These are phyloP conservation scores for Heloderma charlesbogerti DNA, from an alignment of 2,113 vertebrate genomes.

Conservation along the genomic window DNA sequence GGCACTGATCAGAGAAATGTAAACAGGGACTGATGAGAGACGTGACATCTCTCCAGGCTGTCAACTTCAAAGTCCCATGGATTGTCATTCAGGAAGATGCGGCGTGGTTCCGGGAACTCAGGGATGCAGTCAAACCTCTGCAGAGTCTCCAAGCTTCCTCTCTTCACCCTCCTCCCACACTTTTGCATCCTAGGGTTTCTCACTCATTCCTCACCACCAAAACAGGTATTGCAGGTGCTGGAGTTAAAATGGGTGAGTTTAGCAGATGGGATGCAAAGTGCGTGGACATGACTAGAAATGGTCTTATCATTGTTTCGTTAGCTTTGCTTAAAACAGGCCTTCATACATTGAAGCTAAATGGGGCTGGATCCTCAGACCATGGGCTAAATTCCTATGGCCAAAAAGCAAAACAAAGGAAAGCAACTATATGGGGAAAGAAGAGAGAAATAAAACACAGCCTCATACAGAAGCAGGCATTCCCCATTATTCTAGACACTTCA, in stretches of 20 bases:
- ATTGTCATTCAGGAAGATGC: conserved; percentile 4
- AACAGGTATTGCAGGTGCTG: neutral
- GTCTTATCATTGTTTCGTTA: neutral
- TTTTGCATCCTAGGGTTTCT: neutral
- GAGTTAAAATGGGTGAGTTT: neutral
- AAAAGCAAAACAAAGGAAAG: too few species aligned
- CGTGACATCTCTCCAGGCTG: neutral
- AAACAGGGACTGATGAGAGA: neutral
- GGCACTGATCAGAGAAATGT: neutral
- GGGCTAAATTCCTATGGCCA: too few species aligned
- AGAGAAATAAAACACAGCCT: too few species aligned
- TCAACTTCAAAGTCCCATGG: conserved; percentile 7
- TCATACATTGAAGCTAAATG: neutral
- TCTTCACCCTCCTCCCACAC: too few species aligned
- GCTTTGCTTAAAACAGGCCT: neutral
- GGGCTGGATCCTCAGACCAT: neutral
- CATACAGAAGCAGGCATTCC: too few species aligned
- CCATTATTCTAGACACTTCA: too few species aligned
- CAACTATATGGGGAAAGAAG: too few species aligned
- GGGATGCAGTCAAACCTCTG: neutral
- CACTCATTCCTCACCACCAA: neutral
- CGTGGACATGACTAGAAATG: neutral
- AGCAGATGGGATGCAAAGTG: neutral
- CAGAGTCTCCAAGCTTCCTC: neutral
- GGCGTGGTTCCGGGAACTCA: neutral